Evolutionary conservation across 2,797 vertebrate species (phyloP).

Genomic region (Lutjanus campechanus): DNA sequence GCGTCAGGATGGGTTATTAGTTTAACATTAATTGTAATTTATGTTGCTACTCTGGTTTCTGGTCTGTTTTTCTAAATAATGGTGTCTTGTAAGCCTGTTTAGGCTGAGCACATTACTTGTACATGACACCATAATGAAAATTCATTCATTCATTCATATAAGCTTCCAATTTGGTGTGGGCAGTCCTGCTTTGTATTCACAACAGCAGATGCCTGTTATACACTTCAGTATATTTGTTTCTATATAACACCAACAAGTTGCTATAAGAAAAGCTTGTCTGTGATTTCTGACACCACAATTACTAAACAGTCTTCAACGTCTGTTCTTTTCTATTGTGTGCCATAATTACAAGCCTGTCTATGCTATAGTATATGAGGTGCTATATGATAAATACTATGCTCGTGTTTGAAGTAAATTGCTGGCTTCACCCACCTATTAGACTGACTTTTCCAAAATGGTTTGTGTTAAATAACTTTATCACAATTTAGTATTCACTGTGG

Average conservation of each 20-base stretch:
- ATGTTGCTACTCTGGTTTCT: no score
- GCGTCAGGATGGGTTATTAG: no score
- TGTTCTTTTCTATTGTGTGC: slow-evolving; percentile 73
- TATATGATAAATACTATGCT: slow-evolving; percentile 62
- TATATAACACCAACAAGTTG: slow-evolving; percentile 69
- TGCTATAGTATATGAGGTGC: slow-evolving; percentile 53
- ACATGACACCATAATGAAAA: no score
- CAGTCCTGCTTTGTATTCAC: slow-evolving; percentile 43
- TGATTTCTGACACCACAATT: slow-evolving; percentile 75
- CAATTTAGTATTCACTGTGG: not conserved
- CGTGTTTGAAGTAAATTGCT: slow-evolving; percentile 69
- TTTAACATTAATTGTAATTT: no score
- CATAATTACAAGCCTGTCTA: slow-evolving; percentile 67
- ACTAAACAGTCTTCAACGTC: slow-evolving; percentile 55
- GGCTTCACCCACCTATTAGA: slow-evolving; percentile 65
- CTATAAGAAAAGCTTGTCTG: slow-evolving; percentile 60
- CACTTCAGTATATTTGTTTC: slow-evolving; percentile 53
- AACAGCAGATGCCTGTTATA: slow-evolving; percentile 52
- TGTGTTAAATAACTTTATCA: slow-evolving; percentile 39
- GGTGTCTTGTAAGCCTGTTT: no score
- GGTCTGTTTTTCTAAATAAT: no score
- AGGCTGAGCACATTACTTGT: no score
- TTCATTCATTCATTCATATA: no score
- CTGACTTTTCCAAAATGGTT: slow-evolving; percentile 44
- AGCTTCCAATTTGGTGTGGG: slow-evolving; percentile 6